Evolutionary conservation across 2,888 invertebrate genomes (phyloP), one percentile per base, ranked within the genome.

Genomic region (Synergus japonicus): DNA sequence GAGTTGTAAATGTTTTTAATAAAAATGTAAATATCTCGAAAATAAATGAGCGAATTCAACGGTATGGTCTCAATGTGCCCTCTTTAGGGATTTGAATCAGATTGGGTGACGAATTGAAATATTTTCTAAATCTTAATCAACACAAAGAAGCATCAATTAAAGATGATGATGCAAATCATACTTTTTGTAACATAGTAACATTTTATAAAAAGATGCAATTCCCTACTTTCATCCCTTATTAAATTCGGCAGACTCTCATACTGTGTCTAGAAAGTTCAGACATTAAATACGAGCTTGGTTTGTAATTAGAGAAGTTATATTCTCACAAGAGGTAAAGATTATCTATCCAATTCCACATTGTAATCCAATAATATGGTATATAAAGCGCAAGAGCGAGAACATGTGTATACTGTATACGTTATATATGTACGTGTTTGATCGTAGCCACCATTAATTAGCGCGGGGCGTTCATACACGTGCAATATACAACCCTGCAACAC

Each of bases 1-100:
- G 85, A 86, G 83, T 86, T 87, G 86, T 86, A 85, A 86, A 87
- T 85, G 86, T 85, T 87, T 87, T 85, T 84, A 84, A 87, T 87
- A 87, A 87, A 87, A 87, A 87, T 87, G 86, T 85, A 86, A 87
- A 87, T 87, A 83, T 73, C 76, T 63, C 22, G 79, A 79, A 78
- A 82, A 82, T 79, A 79, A 83, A 83, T 80, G 81, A 82, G 76
- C 76, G 65, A 81, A 82, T 79, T 78, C 41, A 0, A 41, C n/a
- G n/a, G 8, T 13, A 29, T 41, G 37, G 15, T 4, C 22, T 10
- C 10, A 60, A 60, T 60, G 22, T 29, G 18, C 60, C 10, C 22
- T 18, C 22, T 29, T 22, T 1, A 13, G 12, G 12, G 5, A 60
- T 60, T 12, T 29, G 3, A 60, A 29, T 60, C 10, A 29, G 5